These are phyloP conservation scores for Pogonocichla stellata DNA, from an alignment of 2,113 vertebrate species.

Conservation along the genomic window DNA sequence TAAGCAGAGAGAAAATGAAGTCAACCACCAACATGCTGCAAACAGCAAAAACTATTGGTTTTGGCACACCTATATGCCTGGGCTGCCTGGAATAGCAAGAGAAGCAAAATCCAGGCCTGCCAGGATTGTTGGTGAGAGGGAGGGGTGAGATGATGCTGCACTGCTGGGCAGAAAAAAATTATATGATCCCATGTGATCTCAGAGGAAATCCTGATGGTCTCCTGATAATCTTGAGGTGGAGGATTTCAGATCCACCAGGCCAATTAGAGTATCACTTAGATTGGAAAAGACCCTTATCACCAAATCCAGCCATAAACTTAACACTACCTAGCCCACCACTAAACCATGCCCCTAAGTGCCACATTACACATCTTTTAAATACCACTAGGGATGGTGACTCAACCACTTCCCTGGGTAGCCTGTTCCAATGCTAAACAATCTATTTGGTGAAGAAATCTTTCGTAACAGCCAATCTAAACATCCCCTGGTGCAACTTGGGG, in stretches of 20 bases:
- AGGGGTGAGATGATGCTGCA: background rate
- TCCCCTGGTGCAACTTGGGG: background rate
- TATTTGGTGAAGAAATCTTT: background rate
- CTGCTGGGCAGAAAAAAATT: background rate
- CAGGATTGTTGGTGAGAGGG: background rate
- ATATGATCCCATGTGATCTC: background rate
- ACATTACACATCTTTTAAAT: background rate
- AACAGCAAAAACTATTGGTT: constrained; percentile 5
- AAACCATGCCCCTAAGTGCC: background rate
- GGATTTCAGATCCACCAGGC: background rate
- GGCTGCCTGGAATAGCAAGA: background rate
- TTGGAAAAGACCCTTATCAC: background rate
- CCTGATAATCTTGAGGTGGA: background rate
- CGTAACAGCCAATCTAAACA: background rate
- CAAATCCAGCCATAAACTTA: background rate
- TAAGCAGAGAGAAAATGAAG: background rate
- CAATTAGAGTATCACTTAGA: background rate
- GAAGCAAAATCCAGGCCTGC: background rate
- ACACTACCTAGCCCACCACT: background rate
- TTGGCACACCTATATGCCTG: background rate
- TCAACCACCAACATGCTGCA: background rate
- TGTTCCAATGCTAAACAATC: background rate
- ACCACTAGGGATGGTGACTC: background rate
- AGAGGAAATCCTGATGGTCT: background rate
- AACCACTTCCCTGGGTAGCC: background rate